These are phyloP conservation scores for Agelas oroides DNA, from an alignment of 37 sponge, comb jelly and placozoan genomes.

Conservation along the genomic window DNA sequence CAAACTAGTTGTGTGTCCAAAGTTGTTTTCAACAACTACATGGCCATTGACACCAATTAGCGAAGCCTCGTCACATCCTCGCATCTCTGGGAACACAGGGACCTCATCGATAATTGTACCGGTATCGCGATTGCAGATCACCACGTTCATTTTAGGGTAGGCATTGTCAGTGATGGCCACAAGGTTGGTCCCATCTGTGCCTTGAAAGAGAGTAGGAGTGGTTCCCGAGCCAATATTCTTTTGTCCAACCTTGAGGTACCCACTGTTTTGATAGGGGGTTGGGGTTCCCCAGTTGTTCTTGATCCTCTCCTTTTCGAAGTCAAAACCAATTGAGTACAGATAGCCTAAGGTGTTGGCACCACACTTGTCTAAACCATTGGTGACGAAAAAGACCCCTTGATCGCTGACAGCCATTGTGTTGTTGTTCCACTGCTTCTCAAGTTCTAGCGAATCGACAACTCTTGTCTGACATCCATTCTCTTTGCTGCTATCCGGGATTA, in stretches of 20 bases:
- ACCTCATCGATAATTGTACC: not conserved
- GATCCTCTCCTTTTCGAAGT: not conserved
- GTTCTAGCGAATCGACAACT: not conserved
- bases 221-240: slow-evolving; percentile 3
- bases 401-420: not conserved
- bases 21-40: not conserved
- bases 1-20: not conserved
- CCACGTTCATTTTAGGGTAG: not conserved
- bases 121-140: not conserved
- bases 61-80: not conserved
- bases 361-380: not conserved
- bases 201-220: not conserved
- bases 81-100: not conserved
- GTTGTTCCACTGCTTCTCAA: not conserved
- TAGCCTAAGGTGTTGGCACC: no score
- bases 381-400: not conserved
- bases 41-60: not conserved
- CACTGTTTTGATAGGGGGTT: not conserved
- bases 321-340: no score
- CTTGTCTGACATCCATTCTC: not conserved
- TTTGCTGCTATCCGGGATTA: not conserved
- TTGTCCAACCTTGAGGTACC: not conserved
- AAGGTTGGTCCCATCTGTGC: not conserved
- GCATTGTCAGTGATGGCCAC: slow-evolving; percentile 8
- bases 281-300: not conserved